Percentiles rank a stretch among this genome's conserved stretches.
Evolutionary conservation across 2,888 invertebrate species (phyloP).

Genomic region (Noctua fimbriata): DNA sequence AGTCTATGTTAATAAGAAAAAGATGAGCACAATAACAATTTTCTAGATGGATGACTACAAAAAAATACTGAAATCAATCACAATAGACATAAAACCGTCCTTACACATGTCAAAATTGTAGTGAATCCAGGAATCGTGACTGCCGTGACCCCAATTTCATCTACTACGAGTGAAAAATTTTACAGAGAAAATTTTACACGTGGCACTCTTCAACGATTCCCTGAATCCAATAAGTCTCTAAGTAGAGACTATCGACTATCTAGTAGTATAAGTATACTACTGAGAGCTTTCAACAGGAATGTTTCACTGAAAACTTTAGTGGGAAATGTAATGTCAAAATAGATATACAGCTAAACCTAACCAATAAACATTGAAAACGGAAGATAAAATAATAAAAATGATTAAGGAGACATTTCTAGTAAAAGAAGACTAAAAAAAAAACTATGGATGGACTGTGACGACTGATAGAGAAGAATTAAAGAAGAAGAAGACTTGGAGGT

Average conservation of each 20-base stretch:
- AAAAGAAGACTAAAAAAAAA: neutral
- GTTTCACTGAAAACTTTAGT: conserved; percentile 15
- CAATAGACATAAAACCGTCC: neutral
- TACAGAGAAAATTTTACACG: conserved; percentile 36
- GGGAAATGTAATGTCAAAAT: conserved; percentile 18
- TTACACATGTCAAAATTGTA: neutral
- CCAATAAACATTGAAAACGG: neutral
- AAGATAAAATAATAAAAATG: neutral
- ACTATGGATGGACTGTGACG: neutral
- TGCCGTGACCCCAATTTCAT: neutral
- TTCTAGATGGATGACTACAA: conserved; percentile 1
- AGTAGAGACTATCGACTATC: no score
- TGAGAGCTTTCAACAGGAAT: conserved; percentile 35
- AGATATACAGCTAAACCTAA: neutral
- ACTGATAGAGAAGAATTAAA: neutral
- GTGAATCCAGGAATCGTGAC: conserved; percentile 3
- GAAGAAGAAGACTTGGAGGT: neutral
- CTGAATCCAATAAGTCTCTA: conserved; percentile 50
- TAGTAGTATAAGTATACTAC: no score
- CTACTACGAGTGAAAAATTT: neutral
- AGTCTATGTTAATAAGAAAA: conserved; percentile 50
- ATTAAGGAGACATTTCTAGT: neutral
- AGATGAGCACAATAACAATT: conserved; percentile 39
- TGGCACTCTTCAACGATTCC: conserved; percentile 20
- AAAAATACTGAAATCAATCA: neutral